Evolutionary conservation across 2,797 vertebrate species (phyloP).

Genomic region (Hafferia zeledoni): DNA sequence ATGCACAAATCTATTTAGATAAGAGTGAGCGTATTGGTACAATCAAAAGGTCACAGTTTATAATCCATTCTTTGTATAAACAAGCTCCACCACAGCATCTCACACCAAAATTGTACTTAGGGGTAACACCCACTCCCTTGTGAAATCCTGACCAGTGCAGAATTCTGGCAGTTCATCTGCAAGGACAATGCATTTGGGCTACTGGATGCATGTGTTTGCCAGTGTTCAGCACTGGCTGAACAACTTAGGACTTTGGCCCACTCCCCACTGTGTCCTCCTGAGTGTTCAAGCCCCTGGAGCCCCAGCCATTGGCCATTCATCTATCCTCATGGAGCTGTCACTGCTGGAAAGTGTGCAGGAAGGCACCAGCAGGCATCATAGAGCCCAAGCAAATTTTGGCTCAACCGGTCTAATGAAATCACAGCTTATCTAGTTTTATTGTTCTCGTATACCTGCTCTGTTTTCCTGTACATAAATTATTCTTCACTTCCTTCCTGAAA

Average conservation of each 20-base stretch:
- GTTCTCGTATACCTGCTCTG: constrained; percentile 13
- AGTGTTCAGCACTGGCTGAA: background rate
- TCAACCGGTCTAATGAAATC: constrained; percentile 9
- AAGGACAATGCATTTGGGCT: background rate
- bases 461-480: constrained; percentile 60
- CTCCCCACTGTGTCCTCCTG: background rate
- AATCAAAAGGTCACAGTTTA: background rate
- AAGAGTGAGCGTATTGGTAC: background rate
- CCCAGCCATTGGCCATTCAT: accelerated
- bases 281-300: background rate
- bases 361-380: background rate
- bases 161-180: background rate
- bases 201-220: background rate
- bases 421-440: constrained; percentile 35
- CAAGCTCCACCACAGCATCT: background rate
- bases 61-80: background rate
- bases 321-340: background rate
- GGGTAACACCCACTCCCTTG: background rate
- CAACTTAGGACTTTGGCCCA: accelerated
- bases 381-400: background rate
- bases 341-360: background rate
- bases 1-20: constrained; percentile 31
- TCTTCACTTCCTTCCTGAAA: constrained; percentile 59
- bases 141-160: background rate
- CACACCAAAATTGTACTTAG: background rate